These are phyloP conservation scores for Spisula subtruncata DNA, from an alignment of 2,888 invertebrate species.

Conservation along the genomic window DNA sequence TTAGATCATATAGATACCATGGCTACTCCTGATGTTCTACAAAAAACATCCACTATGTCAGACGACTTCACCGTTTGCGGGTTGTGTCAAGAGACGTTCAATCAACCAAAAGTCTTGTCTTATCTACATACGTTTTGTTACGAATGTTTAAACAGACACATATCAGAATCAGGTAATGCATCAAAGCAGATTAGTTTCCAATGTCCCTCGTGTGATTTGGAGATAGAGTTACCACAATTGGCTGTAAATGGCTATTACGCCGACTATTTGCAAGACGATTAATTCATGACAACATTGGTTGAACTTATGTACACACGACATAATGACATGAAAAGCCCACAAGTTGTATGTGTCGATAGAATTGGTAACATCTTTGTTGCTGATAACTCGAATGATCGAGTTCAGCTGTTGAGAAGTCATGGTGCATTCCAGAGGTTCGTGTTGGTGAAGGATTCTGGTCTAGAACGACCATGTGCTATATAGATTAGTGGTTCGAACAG, in stretches of 20 bases:
- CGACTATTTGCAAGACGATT: slow-evolving; percentile 74
- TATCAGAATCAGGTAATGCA: slow-evolving; percentile 60
- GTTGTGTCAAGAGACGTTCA: slow-evolving; percentile 73
- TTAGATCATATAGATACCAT: slow-evolving; percentile 42
- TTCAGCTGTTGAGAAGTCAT: slow-evolving; percentile 79
- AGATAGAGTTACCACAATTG: slow-evolving; percentile 72
- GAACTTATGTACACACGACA: slow-evolving; percentile 76
- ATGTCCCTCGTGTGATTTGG: slow-evolving; percentile 78
- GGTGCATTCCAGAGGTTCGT: slow-evolving; percentile 81
- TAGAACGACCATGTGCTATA: slow-evolving; percentile 81
- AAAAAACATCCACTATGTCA: slow-evolving; percentile 60
- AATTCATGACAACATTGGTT: slow-evolving; percentile 76
- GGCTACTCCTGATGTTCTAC: slow-evolving; percentile 71
- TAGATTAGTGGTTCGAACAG: slow-evolving; percentile 78
- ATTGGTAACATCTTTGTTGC: slow-evolving; percentile 82
- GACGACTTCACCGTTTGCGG: slow-evolving; percentile 73
- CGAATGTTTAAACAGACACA: slow-evolving; percentile 73
- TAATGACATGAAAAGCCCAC: slow-evolving; percentile 76
- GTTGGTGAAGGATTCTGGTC: slow-evolving; percentile 77
- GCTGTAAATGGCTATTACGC: slow-evolving; percentile 69
- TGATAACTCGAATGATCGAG: slow-evolving; percentile 79
- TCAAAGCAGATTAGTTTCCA: slow-evolving; percentile 66
- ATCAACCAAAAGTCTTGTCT: slow-evolving; percentile 69
- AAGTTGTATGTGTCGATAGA: slow-evolving; percentile 81
- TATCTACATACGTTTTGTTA: slow-evolving; percentile 79